Base-by-base conservation (phyloP, 2,797 vertebrate genomes). In the Eidolon dupreanum region DNA sequence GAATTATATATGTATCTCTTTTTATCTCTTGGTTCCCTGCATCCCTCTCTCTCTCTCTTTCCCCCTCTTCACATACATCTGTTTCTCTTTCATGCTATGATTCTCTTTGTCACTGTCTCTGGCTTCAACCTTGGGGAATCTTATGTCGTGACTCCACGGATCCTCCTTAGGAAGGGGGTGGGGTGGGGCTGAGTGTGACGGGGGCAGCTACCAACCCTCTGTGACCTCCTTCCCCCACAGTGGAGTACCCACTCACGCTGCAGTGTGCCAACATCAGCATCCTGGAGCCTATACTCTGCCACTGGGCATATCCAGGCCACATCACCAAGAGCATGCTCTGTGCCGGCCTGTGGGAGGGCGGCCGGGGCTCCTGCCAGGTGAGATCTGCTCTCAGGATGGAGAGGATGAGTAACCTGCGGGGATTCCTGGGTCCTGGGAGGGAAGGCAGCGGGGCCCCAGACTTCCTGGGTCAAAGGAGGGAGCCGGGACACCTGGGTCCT, bases 361-460 rank as follows among this genome's bases (percentile, higher is more conserved):
- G 98, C 68, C 22, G 97, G 1, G 98, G 98, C 5, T 98, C 98
- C 95, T 98, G 98, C 74, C 97, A 98, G 97, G 98, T 98, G 36
- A 94, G 93, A 41, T 3, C 2, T 16, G 0, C 8, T 24, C 28
- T 57, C 33, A 22, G 85, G 68, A 13, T 20, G 12, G 15, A 3
- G 5, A 5, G 3, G 53, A 15, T 3, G 22, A 24, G n/a, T 19
- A 15, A 36, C 7, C 5, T 19, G 28, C 10, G 0, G 4, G 6
- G 19, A 59, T 63, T 73, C 6, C 9, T 15, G 57, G 36, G 49
- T n/a, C 49, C 63, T 55, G 12, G 36, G 22, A 38, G 68, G 81
- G 53, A 46, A 28, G 16, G 28, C 2, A 16, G 9, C 63, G 68
- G 63, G 46, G 8, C 4, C 31, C 24, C 86, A 66, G 41, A 41